A percentile compares a stretch with the other conserved stretches of the same genome.
These are phyloP conservation scores for Drosophila kohkoa DNA, from an alignment of 1,140 invertebrate species.

Conservation along the genomic window DNA sequence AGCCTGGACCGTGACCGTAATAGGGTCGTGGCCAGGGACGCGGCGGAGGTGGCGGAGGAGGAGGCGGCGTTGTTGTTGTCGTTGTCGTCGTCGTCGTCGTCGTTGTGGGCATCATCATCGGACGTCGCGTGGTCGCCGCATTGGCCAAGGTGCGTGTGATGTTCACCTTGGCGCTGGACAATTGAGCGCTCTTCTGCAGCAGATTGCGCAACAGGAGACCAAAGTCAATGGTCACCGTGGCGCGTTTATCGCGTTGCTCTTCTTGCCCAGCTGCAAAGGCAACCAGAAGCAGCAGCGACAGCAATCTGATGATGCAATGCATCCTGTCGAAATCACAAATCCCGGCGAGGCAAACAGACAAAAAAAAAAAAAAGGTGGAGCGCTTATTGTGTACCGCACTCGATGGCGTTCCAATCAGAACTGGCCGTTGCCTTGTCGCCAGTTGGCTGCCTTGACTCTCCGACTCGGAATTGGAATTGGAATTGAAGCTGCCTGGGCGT, in stretches of 20 bases:
- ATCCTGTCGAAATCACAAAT: constrained; percentile 41
- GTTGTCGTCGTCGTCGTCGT: constrained; percentile 22
- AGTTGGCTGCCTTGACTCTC: constrained; percentile 58
- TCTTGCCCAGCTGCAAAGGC: neutral
- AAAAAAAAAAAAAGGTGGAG: neutral
- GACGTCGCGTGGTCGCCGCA: constrained; percentile 33
- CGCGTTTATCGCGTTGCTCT: constrained; percentile 28
- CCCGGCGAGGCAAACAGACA: neutral
- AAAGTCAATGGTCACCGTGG: constrained; percentile 64
- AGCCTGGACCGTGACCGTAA: constrained; percentile 44
- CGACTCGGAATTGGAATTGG: constrained; percentile 3
- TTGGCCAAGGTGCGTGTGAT: constrained; percentile 18
- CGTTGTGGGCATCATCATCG: constrained; percentile 43
- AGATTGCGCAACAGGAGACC: constrained; percentile 63
- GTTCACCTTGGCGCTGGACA: constrained; percentile 63
- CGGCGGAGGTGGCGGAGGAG: constrained; percentile 30
- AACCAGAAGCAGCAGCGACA: constrained; percentile 15
- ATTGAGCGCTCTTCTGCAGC: constrained; percentile 66
- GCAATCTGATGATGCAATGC: constrained; percentile 18
- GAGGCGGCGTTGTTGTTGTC: constrained; percentile 27
- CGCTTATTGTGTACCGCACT: constrained; percentile 42
- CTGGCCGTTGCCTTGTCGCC: constrained; percentile 47
- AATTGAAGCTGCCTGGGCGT: constrained; percentile 33
- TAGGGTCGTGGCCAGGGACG: constrained; percentile 24
- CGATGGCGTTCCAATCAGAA: constrained; percentile 67